phyloP scores from a whole-genome alignment of 2,888 invertebrate genomes.

The Aporophyla lueneburgensis region DNA sequence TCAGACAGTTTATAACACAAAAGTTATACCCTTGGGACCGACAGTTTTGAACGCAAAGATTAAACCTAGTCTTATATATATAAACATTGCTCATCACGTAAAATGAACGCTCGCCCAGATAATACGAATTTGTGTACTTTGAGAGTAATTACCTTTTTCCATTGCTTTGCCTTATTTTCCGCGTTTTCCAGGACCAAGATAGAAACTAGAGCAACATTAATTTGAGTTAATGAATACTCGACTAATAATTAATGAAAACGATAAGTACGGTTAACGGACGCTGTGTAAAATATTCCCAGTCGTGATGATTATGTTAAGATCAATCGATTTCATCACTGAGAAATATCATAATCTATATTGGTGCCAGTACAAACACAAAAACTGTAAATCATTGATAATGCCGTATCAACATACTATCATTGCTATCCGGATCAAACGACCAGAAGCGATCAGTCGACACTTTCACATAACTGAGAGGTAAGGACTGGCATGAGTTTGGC shows the following conservation, averaged over 20 bases:
- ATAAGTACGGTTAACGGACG: neutral
- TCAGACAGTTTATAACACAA: neutral
- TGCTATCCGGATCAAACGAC: slow-evolving; percentile 59
- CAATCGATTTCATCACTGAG: neutral
- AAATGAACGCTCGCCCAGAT: neutral
- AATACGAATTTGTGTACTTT: slow-evolving; percentile 15
- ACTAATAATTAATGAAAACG: too few species aligned
- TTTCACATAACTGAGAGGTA: slow-evolving; percentile 50
- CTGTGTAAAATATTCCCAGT: neutral
- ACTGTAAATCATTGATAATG: slow-evolving; percentile 18
- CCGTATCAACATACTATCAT: slow-evolving; percentile 41
- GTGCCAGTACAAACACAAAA: neutral
- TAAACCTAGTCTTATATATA: neutral
- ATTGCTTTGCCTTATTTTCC: neutral
- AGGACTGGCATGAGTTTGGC: slow-evolving; percentile 73
- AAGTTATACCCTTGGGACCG: neutral
- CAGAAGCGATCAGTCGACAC: slow-evolving; percentile 60
- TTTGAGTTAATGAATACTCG: neutral
- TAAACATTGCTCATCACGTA: neutral
- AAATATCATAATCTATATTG: slow-evolving; percentile 5
- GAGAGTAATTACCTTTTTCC: neutral
- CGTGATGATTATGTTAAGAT: neutral
- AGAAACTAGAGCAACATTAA: too few species aligned
- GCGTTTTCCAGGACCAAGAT: neutral
- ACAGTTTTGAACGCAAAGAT: neutral